These are phyloP conservation scores for Agonopterix heracliana DNA, from an alignment of 2,888 invertebrate genomes.

Conservation along the genomic window DNA sequence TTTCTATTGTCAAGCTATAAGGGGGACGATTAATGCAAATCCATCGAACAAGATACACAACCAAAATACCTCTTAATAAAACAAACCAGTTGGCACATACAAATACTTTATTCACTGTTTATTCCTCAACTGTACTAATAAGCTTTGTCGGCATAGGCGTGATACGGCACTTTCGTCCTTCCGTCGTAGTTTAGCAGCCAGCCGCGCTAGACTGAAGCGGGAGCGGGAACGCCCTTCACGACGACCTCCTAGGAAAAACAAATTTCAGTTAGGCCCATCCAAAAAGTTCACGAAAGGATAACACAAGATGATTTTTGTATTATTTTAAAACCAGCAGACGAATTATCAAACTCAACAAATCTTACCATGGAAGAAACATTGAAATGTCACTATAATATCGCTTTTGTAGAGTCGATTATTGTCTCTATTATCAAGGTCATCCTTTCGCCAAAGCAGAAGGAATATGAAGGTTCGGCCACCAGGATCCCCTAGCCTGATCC, in stretches of 20 bases:
- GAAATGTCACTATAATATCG: too few relatives aligned
- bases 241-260: slow-evolving; percentile 23
- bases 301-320: not conserved
- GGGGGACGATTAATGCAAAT: too few relatives aligned
- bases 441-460: not conserved
- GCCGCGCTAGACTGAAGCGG: slow-evolving; percentile 60
- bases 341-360: not conserved
- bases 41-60: too few relatives aligned
- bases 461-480: too few relatives aligned
- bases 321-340: too few relatives aligned
- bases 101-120: slow-evolving; percentile 35
- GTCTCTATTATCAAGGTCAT: too few relatives aligned
- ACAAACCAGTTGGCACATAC: too few relatives aligned
- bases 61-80: too few relatives aligned
- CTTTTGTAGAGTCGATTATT: too few relatives aligned
- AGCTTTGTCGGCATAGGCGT: slow-evolving; percentile 83
- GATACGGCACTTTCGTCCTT: slow-evolving; percentile 79
- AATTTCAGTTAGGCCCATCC: not conserved
- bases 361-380: too few relatives aligned
- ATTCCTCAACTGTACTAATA: slow-evolving; percentile 76
- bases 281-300: not conserved
- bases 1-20: too few relatives aligned
- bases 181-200: slow-evolving; percentile 56
- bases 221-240: slow-evolving; percentile 42
- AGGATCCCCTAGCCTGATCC: too few relatives aligned